Evolutionary conservation across 1,140 invertebrate species (phyloP), one percentile per base, ranked within the genome.

Genomic region (Drosophila truncata): DNA sequence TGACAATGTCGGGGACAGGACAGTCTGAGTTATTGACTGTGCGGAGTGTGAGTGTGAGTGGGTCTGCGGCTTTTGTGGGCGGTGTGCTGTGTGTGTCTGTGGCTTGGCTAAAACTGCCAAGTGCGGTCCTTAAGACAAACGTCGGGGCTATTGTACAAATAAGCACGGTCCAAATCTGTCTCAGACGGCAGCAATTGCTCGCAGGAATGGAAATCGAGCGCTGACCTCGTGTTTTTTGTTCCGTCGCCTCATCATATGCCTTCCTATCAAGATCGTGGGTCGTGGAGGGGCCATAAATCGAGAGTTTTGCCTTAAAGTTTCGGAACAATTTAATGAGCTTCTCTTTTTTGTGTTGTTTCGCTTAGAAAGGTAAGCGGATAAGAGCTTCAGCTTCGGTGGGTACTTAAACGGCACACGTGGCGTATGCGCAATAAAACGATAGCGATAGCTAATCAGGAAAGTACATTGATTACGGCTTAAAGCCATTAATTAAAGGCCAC

Each of bases 391-490:
- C 82, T 74, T 81, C 78, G 72, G 55, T 33, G 25, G 29, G 59
- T 41, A 59, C 69, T 57, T 77, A 65, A 62, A 39, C 49, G 63
- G 50, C 70, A 73, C 71, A 86, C 80, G 83, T 61, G 71, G 67
- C 84, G 77, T 87, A 80, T 87, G 59, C 58, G 83, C 70, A 87
- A 87, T 88, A 83, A 88, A 83, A 83, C 46, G 23, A 27, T 41
- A 20, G 41, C 59, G 47, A 75, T 82, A 65, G 57, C 72, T 84
- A 77, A 84, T 72, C 72, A 72, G 60, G 66, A n/a, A 52, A 20
- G 46, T 23, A 41, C 50, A 85, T 73, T 80, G 82, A 84, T 81
- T 80, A 61, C 37, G 57, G 54, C 67, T 87, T 74, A 64, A 71
- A 67, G 84, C 16, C 61, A 59, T 80, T 66, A 83, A 83, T 80